Conservation (phyloP, 2,113 vertebrate genomes). For the Macroglossus sobrinus region DNA sequence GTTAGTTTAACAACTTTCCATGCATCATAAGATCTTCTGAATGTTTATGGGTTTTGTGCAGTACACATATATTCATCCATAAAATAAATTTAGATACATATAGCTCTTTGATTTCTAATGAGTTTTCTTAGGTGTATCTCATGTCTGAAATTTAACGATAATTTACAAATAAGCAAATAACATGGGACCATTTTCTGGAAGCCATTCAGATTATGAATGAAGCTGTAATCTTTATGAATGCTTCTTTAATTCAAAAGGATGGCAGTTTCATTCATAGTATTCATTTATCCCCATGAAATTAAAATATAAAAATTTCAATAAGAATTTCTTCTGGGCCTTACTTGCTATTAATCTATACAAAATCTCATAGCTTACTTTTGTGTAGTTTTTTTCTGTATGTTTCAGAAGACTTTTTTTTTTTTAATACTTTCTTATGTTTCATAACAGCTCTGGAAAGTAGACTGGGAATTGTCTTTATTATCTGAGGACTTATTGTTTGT, state of each 20-base stretch:
- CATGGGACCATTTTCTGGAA: neutral
- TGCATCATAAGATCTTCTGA: neutral
- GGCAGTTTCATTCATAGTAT: neutral
- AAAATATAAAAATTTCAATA: neutral
- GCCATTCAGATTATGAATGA: constrained; percentile 40
- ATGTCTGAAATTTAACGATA: neutral
- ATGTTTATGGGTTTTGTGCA: neutral
- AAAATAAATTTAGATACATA: neutral
- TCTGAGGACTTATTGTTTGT: constrained; percentile 11
- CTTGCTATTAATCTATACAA: constrained; percentile 10
- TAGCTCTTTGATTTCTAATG: constrained; percentile 6
- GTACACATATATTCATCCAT: neutral
- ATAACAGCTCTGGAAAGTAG: neutral
- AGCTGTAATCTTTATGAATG: neutral
- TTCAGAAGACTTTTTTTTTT: neutral
- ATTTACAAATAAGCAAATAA: neutral
- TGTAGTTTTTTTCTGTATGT: neutral
- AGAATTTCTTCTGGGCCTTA: constrained; percentile 32
- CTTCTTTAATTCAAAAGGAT: constrained; percentile 13
- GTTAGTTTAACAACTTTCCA: neutral
- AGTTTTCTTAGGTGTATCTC: constrained; percentile 3
- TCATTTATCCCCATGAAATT: constrained; percentile 33
- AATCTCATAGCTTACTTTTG: constrained; percentile 3
- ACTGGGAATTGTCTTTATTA: constrained; percentile 15
- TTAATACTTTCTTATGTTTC: neutral